phyloP scores from a whole-genome alignment of 1,140 invertebrate genomes.

The Megalopta genalis region DNA sequence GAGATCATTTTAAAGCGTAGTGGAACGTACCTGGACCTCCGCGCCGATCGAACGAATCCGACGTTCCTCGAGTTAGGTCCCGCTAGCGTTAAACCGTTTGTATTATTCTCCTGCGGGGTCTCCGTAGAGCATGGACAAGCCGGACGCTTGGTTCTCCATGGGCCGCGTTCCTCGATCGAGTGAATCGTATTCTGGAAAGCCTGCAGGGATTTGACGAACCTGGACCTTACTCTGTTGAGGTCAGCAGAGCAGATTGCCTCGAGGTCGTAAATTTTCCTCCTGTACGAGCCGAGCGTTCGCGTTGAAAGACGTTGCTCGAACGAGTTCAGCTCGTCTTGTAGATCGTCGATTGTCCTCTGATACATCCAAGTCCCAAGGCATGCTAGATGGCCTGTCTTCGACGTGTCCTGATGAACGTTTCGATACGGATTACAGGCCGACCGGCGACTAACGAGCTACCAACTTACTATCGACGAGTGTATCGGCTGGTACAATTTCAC shows the following conservation, averaged over 20 bases:
- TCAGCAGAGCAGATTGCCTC: conserved; percentile 50
- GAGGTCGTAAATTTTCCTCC: conserved; percentile 61
- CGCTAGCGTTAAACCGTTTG: conserved; percentile 10
- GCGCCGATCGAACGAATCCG: conserved; percentile 19
- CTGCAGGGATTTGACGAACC: conserved; percentile 55
- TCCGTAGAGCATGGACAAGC: conserved; percentile 22
- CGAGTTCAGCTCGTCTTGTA: conserved; percentile 33
- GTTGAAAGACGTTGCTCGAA: conserved; percentile 37
- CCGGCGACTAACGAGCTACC: conserved; percentile 20
- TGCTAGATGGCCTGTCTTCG: conserved; percentile 2
- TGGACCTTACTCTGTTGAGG: conserved; percentile 55
- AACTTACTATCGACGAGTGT: conserved; percentile 18
- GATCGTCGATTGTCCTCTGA: conserved; percentile 32
- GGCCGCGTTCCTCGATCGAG: conserved; percentile 24
- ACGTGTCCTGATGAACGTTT: conserved; percentile 35
- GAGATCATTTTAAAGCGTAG: not conserved
- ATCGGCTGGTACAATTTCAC: not conserved
- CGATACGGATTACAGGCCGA: conserved; percentile 9
- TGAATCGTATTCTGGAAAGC: conserved; percentile 44
- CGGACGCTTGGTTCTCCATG: conserved; percentile 27
- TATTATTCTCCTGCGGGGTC: conserved; percentile 12
- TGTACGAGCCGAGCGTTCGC: conserved; percentile 48
- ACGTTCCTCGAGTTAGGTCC: conserved; percentile 19
- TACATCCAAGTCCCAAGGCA: conserved; percentile 36
- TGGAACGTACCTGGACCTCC: conserved; percentile 21